Evolutionary conservation across 2,888 invertebrate genomes (phyloP), one percentile per base, ranked within the genome.

Genomic region (Smittia aterrima): DNA sequence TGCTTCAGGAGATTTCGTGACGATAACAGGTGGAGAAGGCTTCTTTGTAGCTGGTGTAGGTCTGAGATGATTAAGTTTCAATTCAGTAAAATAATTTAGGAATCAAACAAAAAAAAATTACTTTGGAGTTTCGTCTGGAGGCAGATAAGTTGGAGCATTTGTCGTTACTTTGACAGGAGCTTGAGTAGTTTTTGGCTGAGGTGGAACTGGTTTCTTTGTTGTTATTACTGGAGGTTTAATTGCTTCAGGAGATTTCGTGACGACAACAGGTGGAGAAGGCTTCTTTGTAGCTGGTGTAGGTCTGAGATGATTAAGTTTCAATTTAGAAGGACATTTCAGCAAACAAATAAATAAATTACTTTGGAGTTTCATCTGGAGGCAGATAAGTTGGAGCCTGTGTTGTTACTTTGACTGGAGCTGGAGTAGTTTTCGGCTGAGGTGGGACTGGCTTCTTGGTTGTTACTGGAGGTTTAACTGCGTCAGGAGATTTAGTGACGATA

Each of bases 331-430:
- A n/a, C n/a, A n/a, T n/a, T n/a, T n/a, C n/a, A n/a, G n/a, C n/a
- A n/a, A n/a, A n/a, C n/a, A n/a, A n/a, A n/a, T n/a, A n/a, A n/a
- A n/a, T n/a, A n/a, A n/a, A n/a, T n/a, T n/a, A n/a, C n/a, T 32
- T 32, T 32, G 32, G 32, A 32, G 32, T 32, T 9, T 32, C 32
- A 32, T 22, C 58, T 22, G 58, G 58, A n/a, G 58, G 58, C 58
- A 58, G 16, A 24, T 58, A 58, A 22, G 58, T 58, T 58, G 58
- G 58, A 11, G 58, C 22, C 24, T 58, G 58, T 4, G 58, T 58
- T 20, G 58, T 58, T 24, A 58, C 58, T 24, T 58, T 58, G 16
- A n/a, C 47, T 47, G 13, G 58, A 24, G 58, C 13, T 9, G 3
- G 32, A 32, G 32, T 32, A 32, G 32, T 32, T 32, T 32, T 32